These are phyloP conservation scores for Drosophila bipectinata DNA, from an alignment of 1,140 invertebrate species.

Conservation along the genomic window DNA sequence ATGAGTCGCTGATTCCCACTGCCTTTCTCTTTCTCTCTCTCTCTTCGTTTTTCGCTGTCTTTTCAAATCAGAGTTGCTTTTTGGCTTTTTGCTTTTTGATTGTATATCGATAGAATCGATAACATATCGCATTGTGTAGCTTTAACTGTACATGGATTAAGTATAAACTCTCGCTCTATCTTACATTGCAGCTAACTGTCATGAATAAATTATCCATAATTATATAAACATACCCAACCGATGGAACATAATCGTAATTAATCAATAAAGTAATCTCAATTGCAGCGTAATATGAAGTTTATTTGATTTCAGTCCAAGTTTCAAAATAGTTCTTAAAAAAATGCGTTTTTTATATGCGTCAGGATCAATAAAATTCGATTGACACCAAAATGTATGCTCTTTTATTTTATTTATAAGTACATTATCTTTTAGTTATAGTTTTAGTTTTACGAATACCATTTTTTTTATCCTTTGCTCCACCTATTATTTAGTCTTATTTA, in stretches of 20 bases:
- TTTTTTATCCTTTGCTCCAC: constrained; percentile 26
- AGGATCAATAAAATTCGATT: constrained; percentile 56
- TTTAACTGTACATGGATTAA: constrained; percentile 35
- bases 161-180: constrained; percentile 51
- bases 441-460: constrained; percentile 32
- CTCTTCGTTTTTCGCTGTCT: neutral
- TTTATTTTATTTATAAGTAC: constrained; percentile 54
- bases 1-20: constrained; percentile 29
- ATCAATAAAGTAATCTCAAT: constrained; percentile 45
- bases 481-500: constrained; percentile 39
- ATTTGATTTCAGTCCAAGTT: constrained; percentile 83
- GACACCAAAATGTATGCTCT: constrained; percentile 55
- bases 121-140: constrained; percentile 30
- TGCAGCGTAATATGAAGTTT: constrained; percentile 72
- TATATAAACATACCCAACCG: constrained; percentile 27
- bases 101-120: constrained; percentile 29
- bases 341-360: constrained; percentile 36
- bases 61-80: constrained; percentile 15
- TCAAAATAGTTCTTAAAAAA: constrained; percentile 40
- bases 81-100: constrained; percentile 26
- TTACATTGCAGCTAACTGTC: constrained; percentile 61
- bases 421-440: constrained; percentile 39
- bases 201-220: constrained; percentile 35
- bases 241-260: constrained; percentile 39
- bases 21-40: constrained; percentile 10